Percentiles rank a stretch among this genome's conserved stretches.
These are phyloP conservation scores for Callyntrura sp. DNA, from an alignment of 2,888 invertebrate species.

Conservation along the genomic window DNA sequence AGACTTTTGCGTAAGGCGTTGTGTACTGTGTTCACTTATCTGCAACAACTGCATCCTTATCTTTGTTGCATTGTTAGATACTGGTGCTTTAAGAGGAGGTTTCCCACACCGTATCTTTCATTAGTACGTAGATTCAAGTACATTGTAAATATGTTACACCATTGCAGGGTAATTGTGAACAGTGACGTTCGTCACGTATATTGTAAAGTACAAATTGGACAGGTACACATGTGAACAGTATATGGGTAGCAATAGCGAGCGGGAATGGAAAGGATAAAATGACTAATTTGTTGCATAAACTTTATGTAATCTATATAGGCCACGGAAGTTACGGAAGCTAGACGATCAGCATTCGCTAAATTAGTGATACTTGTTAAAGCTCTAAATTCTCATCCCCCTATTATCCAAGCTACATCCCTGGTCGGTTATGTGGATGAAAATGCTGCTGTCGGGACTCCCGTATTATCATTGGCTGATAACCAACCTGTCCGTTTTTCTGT, in stretches of 20 bases:
- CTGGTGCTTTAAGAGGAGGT: background rate
- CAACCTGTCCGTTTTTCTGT: slow-evolving; percentile 91
- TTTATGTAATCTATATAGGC: slow-evolving; percentile 87
- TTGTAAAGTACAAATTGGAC: background rate
- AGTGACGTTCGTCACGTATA: no score
- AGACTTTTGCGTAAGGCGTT: slow-evolving; percentile 17
- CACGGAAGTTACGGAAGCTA: slow-evolving; percentile 92
- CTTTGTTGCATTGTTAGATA: no score
- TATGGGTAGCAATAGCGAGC: no score
- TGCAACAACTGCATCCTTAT: background rate
- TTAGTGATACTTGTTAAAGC: slow-evolving; percentile 93
- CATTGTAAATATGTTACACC: background rate
- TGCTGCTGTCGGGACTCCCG: slow-evolving; percentile 93
- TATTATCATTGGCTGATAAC: slow-evolving; percentile 88
- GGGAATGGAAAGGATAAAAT: background rate
- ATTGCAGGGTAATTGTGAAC: background rate
- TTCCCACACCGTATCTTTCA: slow-evolving; percentile 25
- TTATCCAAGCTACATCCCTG: slow-evolving; percentile 89
- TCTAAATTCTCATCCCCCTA: slow-evolving; percentile 94
- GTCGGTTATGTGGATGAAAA: slow-evolving; percentile 95
- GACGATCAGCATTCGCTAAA: slow-evolving; percentile 93
- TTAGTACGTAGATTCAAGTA: background rate
- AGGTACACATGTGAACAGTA: background rate
- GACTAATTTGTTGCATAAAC: background rate
- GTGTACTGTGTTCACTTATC: background rate